Evolutionary conservation across 2,113 vertebrate genomes (phyloP).

Genomic region (Pterocles orientalis): DNA sequence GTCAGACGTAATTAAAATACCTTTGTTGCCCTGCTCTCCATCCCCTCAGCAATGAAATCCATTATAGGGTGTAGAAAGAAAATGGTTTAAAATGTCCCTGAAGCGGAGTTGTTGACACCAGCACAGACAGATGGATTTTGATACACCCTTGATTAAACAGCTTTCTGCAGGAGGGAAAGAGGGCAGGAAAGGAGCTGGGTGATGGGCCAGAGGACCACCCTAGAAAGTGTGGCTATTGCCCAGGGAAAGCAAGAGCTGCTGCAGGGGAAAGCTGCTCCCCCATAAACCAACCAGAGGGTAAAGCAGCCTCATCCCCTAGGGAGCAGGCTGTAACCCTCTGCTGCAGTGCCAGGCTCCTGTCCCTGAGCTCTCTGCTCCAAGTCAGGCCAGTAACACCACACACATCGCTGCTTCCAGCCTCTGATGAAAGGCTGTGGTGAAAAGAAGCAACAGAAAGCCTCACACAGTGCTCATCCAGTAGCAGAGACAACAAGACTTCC

Average conservation of each 20-base stretch:
- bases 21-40: constrained; percentile 58
- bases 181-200: neutral
- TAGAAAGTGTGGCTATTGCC: neutral
- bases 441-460: neutral
- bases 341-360: neutral
- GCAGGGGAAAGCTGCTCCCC: neutral
- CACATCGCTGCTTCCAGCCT: neutral
- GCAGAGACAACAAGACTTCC: neutral
- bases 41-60: constrained; percentile 16
- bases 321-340: neutral
- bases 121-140: constrained; percentile 13
- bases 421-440: neutral
- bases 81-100: constrained; percentile 18
- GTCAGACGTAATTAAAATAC: constrained; percentile 73
- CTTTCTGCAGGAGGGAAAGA: constrained; percentile 1
- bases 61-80: neutral
- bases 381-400: neutral
- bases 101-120: constrained; percentile 21
- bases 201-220: neutral
- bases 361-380: neutral
- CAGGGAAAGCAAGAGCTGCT: neutral
- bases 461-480: neutral
- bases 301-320: neutral
- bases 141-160: constrained; percentile 40
- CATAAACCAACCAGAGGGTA: neutral